These are phyloP conservation scores for Hoplodrina blanda DNA, from an alignment of 2,888 invertebrate species.

Conservation along the genomic window DNA sequence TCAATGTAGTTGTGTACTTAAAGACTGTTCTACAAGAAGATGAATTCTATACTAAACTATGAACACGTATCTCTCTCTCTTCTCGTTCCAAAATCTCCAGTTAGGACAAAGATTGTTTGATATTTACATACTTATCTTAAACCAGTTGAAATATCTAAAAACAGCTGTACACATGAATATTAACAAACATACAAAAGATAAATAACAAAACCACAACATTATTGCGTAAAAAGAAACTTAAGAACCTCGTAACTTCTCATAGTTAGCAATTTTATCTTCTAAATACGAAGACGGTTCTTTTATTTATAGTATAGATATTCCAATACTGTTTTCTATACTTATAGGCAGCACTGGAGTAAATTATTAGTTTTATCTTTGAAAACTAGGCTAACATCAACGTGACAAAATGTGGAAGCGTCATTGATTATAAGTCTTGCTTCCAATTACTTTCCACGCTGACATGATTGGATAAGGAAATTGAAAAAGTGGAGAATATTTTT, in stretches of 20 bases:
- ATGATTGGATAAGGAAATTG: not conserved
- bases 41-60: no score
- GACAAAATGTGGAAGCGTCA: slow-evolving; percentile 42
- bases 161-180: slow-evolving; percentile 37
- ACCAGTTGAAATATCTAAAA: slow-evolving; percentile 26
- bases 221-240: slow-evolving; percentile 29
- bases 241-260: slow-evolving; percentile 35
- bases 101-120: slow-evolving; percentile 8
- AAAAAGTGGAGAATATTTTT: not conserved
- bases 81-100: not conserved
- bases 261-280: slow-evolving; percentile 38
- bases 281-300: slow-evolving; percentile 24
- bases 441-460: slow-evolving; percentile 22
- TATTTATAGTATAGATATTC: slow-evolving; percentile 41
- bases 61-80: not conserved
- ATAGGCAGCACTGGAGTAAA: slow-evolving; percentile 15
- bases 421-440: not conserved
- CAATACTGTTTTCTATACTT: slow-evolving; percentile 29
- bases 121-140: slow-evolving; percentile 42
- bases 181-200: slow-evolving; percentile 35
- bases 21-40: no score
- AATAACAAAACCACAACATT: slow-evolving; percentile 29
- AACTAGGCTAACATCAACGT: slow-evolving; percentile 42
- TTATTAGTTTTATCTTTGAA: slow-evolving; percentile 27
- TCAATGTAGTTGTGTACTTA: no score